phyloP scores from a whole-genome alignment of 1,140 invertebrate species.

The Anastatus disparis region DNA sequence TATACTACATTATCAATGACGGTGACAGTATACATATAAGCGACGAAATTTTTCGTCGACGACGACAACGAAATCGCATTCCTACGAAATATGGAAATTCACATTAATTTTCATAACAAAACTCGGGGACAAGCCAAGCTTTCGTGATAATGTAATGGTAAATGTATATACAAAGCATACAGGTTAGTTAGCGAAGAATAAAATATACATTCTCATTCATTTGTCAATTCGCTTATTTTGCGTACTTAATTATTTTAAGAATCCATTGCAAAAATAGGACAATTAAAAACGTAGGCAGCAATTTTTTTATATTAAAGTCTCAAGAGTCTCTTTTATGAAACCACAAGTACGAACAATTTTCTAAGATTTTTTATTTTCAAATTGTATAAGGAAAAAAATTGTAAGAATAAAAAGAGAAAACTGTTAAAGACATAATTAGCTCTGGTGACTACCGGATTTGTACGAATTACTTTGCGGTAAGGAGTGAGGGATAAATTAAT shows the following conservation, averaged over 20 bases:
- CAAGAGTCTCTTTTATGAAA: too few species aligned
- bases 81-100: background rate
- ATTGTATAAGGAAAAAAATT: slow-evolving; percentile 28
- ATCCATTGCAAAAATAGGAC: background rate
- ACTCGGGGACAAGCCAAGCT: background rate
- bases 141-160: too few species aligned
- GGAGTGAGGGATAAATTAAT: slow-evolving; percentile 57
- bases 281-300: background rate
- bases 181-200: background rate
- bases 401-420: slow-evolving; percentile 42
- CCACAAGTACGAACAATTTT: too few species aligned
- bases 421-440: slow-evolving; percentile 59
- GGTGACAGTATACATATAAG: background rate
- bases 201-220: background rate
- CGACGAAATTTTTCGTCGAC: too few species aligned
- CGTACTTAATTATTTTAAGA: background rate
- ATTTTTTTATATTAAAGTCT: too few species aligned
- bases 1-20: slow-evolving; percentile 3
- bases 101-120: slow-evolving; percentile 15
- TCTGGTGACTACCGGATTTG: slow-evolving; percentile 47
- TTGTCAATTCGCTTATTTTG: slow-evolving; percentile 23
- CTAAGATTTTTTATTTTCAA: too few species aligned
- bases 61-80: slow-evolving; percentile 2
- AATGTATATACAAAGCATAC: too few species aligned
- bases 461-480: slow-evolving; percentile 47